Base-by-base conservation (phyloP, 2,797 vertebrate genomes). In the Pseudocheirus occidentalis region DNA sequence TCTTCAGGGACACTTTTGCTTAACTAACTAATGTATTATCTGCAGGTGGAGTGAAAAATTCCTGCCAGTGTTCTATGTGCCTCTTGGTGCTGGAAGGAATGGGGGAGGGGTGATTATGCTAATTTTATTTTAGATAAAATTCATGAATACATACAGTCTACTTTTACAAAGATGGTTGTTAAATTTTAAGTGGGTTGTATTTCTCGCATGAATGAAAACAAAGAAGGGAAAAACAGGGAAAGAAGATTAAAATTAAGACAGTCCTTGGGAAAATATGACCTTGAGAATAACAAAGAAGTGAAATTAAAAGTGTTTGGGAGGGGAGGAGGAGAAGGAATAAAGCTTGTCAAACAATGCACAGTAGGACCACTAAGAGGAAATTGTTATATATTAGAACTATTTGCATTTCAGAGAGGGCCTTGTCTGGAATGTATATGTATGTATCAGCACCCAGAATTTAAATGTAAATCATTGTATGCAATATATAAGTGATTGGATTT, bases 1-100 rank as follows among this genome's bases (percentile, higher is more conserved):
- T 62, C 50, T 29, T n/a, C 12, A 1, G 55, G 16, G 92, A 96
- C 24, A 90, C 1, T 52, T 95, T 94, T 31, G 92, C 89, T 97
- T 95, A 91, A 94, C 92, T 55, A 73, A 28, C 57, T 91, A 91
- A 90, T 31, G 27, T 9, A 57, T 28, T 54, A 27, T 21, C 29
- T 90, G 91, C 16, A 92, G 93, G 89, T 50, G 56, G 90, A 94
- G 56, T 50, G 31, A 90, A 81, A 3, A 52, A n/a, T 91, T 56
- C 73, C 40, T 95, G 24, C 90, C 62, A 54, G 16, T 7, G 14
- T 81, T 46, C 56, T 46, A 12, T 90, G 40, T 56, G n/a, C 40
- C 73, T 46, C 18, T 27, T 21, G 73, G 21, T 56, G 12, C n/a
- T 31, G 12, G 55, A 18, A 21, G 28, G 28, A 92, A 40, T 87